phyloP scores from a whole-genome alignment of 2,797 vertebrate species.

The Peromyscus eremicus region DNA sequence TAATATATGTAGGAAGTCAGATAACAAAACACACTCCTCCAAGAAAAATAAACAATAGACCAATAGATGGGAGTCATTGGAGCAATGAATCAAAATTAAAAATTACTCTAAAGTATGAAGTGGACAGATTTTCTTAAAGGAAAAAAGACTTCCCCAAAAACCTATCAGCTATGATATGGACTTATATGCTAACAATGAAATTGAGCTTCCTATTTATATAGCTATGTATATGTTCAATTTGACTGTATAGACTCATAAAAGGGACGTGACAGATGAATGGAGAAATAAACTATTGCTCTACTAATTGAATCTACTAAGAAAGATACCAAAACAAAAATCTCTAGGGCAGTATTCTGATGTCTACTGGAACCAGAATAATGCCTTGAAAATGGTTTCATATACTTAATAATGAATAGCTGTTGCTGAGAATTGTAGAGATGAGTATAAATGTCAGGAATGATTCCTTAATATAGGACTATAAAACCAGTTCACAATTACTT shows the following conservation, averaged over 20 bases:
- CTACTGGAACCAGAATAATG: background rate
- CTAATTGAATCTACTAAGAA: conserved; percentile 5
- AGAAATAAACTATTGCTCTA: conserved; percentile 21
- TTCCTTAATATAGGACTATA: conserved; percentile 30
- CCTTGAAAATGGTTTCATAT: conserved; percentile 23
- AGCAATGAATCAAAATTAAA: conserved; percentile 35
- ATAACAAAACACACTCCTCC: background rate
- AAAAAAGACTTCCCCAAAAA: background rate
- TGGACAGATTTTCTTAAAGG: conserved; percentile 2
- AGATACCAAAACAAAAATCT: background rate
- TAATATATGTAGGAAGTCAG: background rate
- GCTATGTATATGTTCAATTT: background rate
- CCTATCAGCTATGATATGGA: background rate
- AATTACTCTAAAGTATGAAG: conserved; percentile 45
- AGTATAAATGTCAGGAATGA: conserved; percentile 8
- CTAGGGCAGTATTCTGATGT: background rate
- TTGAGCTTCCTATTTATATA: background rate
- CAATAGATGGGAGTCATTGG: background rate
- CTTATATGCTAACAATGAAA: background rate
- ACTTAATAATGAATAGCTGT: conserved; percentile 25
- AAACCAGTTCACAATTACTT: conserved; percentile 1
- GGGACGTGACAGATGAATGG: background rate
- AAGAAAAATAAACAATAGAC: background rate
- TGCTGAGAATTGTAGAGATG: background rate
- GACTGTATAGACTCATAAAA: background rate